Base-by-base conservation (phyloP, 2,888 invertebrate species). In the Endotricha flammealis region DNA sequence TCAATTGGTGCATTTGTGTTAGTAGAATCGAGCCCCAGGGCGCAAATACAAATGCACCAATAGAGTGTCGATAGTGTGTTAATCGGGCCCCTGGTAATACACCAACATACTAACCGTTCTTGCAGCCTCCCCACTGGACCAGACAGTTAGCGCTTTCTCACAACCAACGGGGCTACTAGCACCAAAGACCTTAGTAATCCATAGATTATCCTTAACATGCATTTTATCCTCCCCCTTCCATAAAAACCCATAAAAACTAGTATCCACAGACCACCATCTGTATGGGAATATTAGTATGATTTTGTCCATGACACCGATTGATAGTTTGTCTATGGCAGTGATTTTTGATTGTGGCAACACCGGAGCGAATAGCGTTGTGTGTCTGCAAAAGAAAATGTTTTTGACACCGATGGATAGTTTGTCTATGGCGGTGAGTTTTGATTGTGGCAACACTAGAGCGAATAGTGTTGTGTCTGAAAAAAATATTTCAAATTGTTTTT, bases 231-330 rank as follows among this genome's bases (percentile, higher is more conserved):
- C 60, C 0, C 36, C 36, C 6, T 31, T 57, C 76, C 76, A 77
- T 0, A 74, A 2, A 10, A 73, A 69, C 1, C 41, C 55, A 13
- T 45, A 57, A 6, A 69, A 64, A n/a, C 20, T 20, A 20, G 20
- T 7, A n/a, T 6, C n/a, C 4, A n/a, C 6, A 0, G 78, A 77
- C 91, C 93, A 93, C 91, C 92, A 93, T 1, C 76, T 74, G 0
- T 77, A 53, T 0, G 90, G 82, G 64, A 92, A 95, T 32, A 88
- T 79, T 0, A 95, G 51, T 35, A 89, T 88, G 10, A 95, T 88
- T 76, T 95, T 95, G 41, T 90, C 88, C 3, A 92, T 90, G 0
- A 88, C 87, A 0, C 93, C 94, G 44, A 91, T 89, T 0, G 89
- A 88, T 20, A 93, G 60, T 11, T 77, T 77, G 64, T 90, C 53